Percentiles rank a stretch among this genome's conserved stretches.
Conservation (phyloP, 2,888 invertebrate genomes). For the Sipha maydis region DNA sequence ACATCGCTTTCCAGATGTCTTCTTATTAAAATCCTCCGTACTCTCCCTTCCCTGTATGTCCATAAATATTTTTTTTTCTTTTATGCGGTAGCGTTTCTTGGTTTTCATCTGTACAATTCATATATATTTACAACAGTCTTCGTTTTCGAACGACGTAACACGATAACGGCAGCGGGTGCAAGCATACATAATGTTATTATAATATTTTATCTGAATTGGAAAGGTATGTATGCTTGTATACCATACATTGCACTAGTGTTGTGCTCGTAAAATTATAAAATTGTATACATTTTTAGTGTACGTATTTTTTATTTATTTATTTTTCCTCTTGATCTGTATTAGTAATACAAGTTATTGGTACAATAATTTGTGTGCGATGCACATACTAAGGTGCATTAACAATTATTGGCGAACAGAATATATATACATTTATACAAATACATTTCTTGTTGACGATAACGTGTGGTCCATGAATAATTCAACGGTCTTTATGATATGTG, state of each 20-base stretch:
- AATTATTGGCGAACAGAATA: conserved; percentile 24
- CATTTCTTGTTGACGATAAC: conserved; percentile 1
- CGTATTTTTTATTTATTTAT: neutral
- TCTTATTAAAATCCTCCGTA: conserved; percentile 46
- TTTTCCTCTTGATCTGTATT: too few species aligned
- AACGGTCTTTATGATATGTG: neutral
- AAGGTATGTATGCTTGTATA: too few species aligned
- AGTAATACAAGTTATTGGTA: too few species aligned
- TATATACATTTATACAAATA: neutral
- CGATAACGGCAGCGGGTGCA: neutral
- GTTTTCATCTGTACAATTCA: conserved; percentile 26
- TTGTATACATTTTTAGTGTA: neutral
- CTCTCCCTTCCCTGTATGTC: neutral
- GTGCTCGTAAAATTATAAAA: neutral
- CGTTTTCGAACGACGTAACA: neutral
- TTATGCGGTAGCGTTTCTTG: neutral
- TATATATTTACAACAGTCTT: neutral
- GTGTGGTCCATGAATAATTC: conserved; percentile 51
- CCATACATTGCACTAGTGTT: neutral
- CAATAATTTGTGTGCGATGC: too few species aligned
- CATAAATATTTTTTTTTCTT: conserved; percentile 21
- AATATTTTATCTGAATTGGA: neutral
- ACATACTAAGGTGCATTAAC: neutral
- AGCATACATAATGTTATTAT: neutral
- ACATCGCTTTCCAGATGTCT: conserved; percentile 46